A percentile compares a stretch with the other conserved stretches of the same genome.
These are phyloP conservation scores for Lasioglossum malachurum DNA, from an alignment of 2,888 invertebrate genomes.

Conservation along the genomic window DNA sequence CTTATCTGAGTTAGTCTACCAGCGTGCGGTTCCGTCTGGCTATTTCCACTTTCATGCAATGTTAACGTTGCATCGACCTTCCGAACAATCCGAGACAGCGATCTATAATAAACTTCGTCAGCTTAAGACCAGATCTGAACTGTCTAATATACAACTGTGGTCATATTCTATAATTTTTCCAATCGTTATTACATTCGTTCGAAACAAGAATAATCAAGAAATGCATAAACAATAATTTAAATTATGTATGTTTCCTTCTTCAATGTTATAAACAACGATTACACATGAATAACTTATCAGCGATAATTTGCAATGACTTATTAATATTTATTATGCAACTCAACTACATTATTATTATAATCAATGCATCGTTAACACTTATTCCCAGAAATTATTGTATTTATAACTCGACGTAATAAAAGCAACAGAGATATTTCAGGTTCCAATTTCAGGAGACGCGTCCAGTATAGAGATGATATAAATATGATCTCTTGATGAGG, in stretches of 20 bases:
- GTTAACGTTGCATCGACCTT: background rate
- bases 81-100: background rate
- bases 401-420: background rate
- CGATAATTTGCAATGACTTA: background rate
- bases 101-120: background rate
- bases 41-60: constrained; percentile 4
- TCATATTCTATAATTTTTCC: background rate
- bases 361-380: background rate
- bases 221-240: background rate
- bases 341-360: background rate
- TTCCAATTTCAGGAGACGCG: background rate
- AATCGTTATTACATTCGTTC: background rate
- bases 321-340: background rate
- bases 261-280: background rate
- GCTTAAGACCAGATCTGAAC: background rate
- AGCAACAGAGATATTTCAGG: background rate
- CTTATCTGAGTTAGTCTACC: background rate
- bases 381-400: background rate
- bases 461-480: background rate
- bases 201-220: background rate
- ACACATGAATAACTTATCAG: background rate
- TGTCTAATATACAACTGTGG: background rate
- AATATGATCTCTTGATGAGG: background rate
- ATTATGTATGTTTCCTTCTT: background rate
- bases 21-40: background rate